Evolutionary conservation across 2,888 invertebrate genomes (phyloP), one percentile per base, ranked within the genome.

Genomic region (Sericinus montela): DNA sequence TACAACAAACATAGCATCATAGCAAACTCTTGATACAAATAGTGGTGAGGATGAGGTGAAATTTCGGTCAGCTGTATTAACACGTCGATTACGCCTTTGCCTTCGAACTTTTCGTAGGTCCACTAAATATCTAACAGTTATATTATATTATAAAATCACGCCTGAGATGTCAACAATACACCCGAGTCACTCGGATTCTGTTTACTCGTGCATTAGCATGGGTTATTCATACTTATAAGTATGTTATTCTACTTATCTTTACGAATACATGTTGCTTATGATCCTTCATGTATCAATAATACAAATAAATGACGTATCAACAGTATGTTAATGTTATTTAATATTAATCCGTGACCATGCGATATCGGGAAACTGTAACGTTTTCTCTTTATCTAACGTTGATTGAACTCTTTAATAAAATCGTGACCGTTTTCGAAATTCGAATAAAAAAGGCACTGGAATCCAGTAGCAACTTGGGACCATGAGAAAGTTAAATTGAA

Each of bases 121-220:
- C 65, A 78, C 76, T 72, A 76, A 78, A 77, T 60, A 72, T 58
- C 59, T 65, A 74, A 86, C 86, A 80, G 87, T 84, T 84, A 69
- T 72, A 65, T 75, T 81, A 72, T 82, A 88, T 87, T 82, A 84
- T 84, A 72, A 83, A 78, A 86, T 86, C 86, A 88, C 87, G 86
- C 64, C 75, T 62, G 67, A 61, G 67, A 72, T 75, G 71, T 73
- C 67, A 57, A 69, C 69, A 65, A 62, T 65, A 62, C 59, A 54
- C 52, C 61, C 7, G 25, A 61, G 64, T 63, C 57, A 59, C 59
- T 63, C 52, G 52, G 66, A 84, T 80, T 78, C 55, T 82, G 70
- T 86, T 86, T 82, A 72, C 58, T 52, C 58, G 63, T 54, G 61
- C 57, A 70, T 86, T 86, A 85, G 78, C 81, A 62, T 62, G 56